Conservation (phyloP, 2,113 vertebrate genomes). For the Paramisgurnus dabryanus region DNA sequence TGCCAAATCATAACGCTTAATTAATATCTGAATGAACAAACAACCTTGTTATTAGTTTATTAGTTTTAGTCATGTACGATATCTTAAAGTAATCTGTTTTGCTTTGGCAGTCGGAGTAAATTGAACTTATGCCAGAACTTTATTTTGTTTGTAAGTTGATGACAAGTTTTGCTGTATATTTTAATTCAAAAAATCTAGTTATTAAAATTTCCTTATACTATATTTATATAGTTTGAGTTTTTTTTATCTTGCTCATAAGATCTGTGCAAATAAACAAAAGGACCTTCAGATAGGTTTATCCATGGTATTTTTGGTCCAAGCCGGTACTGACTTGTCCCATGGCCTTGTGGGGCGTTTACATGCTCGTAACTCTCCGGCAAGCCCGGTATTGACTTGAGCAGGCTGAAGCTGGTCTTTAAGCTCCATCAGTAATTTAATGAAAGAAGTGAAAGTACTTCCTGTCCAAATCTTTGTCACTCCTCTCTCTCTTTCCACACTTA, state of each 20-base stretch:
- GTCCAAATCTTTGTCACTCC: conserved; percentile 25
- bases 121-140: conserved; percentile 1
- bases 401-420: not conserved
- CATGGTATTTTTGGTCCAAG: not conserved
- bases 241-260: not conserved
- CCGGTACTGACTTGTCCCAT: not conserved
- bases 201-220: not conserved
- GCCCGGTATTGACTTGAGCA: conserved; percentile 5
- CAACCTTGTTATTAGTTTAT: not conserved
- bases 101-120: not conserved
- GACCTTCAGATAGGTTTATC: not conserved
- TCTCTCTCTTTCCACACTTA: not conserved
- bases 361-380: conserved; percentile 23
- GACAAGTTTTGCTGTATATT: too few species aligned
- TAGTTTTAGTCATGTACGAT: too few species aligned
- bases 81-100: not conserved
- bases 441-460: conserved; percentile 3
- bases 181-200: not conserved
- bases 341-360: not conserved
- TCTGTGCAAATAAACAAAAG: not conserved
- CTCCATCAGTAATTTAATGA: conserved; percentile 23
- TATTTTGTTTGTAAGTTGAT: not conserved
- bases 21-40: not conserved
- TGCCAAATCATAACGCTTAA: not conserved
- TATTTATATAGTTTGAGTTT: not conserved